Evolutionary conservation across 2,888 invertebrate species (phyloP).

Genomic region (Parochlus steinenii): DNA sequence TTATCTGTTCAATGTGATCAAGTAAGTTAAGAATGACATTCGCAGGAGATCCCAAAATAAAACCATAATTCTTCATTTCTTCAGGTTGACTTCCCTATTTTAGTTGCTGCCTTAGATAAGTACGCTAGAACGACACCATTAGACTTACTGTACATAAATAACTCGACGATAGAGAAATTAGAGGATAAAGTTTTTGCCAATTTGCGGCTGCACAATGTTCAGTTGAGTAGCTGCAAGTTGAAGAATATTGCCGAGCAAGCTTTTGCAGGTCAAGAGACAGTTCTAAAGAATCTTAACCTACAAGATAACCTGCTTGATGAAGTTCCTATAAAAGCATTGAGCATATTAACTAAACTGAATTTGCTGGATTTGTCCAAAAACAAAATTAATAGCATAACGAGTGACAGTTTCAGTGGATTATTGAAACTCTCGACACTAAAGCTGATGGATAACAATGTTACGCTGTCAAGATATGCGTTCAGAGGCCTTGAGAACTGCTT

Average conservation of each 20-base stretch:
- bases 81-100: slow-evolving; percentile 56
- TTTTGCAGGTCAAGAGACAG: slow-evolving; percentile 67
- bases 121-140: slow-evolving; percentile 49
- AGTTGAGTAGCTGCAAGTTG: slow-evolving; percentile 69
- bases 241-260: slow-evolving; percentile 51
- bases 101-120: slow-evolving; percentile 56
- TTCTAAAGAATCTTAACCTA: slow-evolving; percentile 68
- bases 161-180: slow-evolving; percentile 57
- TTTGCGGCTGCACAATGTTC: slow-evolving; percentile 62
- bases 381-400: slow-evolving; percentile 50
- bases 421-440: slow-evolving; percentile 62
- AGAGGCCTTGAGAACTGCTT: slow-evolving; percentile 63
- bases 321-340: slow-evolving; percentile 58
- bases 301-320: slow-evolving; percentile 66
- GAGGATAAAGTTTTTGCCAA: slow-evolving; percentile 49
- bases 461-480: slow-evolving; percentile 50
- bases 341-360: slow-evolving; percentile 48
- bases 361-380: slow-evolving; percentile 75
- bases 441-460: slow-evolving; percentile 74
- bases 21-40: slow-evolving; percentile 25
- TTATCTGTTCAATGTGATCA: slow-evolving; percentile 82
- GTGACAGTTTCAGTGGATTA: slow-evolving; percentile 57
- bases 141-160: slow-evolving; percentile 77
- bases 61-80: neutral
- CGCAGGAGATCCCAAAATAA: neutral